Conservation (phyloP, 2,888 invertebrate genomes). For the Perithous albicinctus region DNA sequence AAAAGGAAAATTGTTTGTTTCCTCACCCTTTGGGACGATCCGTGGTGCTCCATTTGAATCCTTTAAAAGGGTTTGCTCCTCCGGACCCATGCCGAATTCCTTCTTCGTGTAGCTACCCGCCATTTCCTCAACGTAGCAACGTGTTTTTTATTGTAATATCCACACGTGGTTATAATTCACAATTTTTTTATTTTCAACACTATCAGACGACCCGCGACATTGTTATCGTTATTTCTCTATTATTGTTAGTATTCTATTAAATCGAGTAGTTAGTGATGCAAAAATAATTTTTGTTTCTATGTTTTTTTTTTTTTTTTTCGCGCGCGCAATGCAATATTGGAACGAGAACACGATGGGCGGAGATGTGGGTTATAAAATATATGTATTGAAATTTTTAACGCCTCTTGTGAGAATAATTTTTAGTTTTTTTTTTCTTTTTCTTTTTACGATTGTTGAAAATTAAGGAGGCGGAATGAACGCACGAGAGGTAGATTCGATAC, state of each 20-base stretch:
- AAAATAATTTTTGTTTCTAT: conserved; percentile 12
- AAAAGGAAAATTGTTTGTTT: conserved; percentile 19
- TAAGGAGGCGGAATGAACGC: not conserved
- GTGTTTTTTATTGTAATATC: not conserved
- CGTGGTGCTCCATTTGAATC: conserved; percentile 79
- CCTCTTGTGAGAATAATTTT: conserved; percentile 1
- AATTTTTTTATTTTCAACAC: not conserved
- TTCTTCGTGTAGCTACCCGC: conserved; percentile 83
- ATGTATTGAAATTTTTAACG: conserved; percentile 7
- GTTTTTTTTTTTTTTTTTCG: too few species aligned
- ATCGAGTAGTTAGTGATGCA: not conserved
- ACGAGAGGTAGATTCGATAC: not conserved
- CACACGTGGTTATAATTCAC: conserved; percentile 8
- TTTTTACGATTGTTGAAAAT: not conserved
- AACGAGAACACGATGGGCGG: conserved; percentile 37
- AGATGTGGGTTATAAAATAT: conserved; percentile 22
- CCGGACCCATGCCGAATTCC: conserved; percentile 81
- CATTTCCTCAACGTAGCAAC: conserved; percentile 74
- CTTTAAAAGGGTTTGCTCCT: conserved; percentile 82
- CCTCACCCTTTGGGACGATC: conserved; percentile 78
- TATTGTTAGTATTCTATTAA: not conserved
- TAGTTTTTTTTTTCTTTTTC: not conserved
- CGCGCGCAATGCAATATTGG: conserved; percentile 34
- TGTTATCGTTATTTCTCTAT: too few species aligned
- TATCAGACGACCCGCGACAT: conserved; percentile 4